Conservation (phyloP, 92 coral and sea anemone genomes). For the Siderastrea siderea region DNA sequence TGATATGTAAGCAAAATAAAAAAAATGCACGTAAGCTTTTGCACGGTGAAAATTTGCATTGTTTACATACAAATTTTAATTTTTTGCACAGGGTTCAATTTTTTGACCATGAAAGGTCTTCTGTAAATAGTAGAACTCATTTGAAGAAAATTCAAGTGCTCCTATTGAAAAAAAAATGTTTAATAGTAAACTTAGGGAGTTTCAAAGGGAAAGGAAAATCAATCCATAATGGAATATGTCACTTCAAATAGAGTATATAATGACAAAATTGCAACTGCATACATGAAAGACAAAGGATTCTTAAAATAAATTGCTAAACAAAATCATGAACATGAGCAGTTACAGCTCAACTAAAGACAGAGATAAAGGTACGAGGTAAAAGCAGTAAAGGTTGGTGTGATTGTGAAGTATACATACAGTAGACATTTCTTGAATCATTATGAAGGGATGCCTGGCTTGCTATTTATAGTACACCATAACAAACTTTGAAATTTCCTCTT, state of each 20-base stretch:
- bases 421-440: slow-evolving; percentile 15
- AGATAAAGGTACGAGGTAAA: background rate
- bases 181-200: background rate
- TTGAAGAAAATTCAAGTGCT: no score
- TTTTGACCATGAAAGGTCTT: no score
- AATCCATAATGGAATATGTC: no score
- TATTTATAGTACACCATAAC: slow-evolving; percentile 5
- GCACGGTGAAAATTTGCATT: background rate
- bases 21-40: no score
- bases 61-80: background rate
- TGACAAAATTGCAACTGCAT: background rate
- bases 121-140: no score
- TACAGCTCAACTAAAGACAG: background rate
- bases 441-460: background rate
- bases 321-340: background rate
- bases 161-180: no score
- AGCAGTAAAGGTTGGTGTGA: background rate
- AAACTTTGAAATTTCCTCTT: slow-evolving; percentile 8
- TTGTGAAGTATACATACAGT: background rate
- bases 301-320: background rate
- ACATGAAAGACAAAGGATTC: no score
- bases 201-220: background rate
- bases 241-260: background rate
- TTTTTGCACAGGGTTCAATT: background rate
- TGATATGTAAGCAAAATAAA: no score